Evolutionary conservation across 1,140 invertebrate genomes (phyloP), one percentile per base, ranked within the genome.

Genomic region (Heliconius melpomene): DNA sequence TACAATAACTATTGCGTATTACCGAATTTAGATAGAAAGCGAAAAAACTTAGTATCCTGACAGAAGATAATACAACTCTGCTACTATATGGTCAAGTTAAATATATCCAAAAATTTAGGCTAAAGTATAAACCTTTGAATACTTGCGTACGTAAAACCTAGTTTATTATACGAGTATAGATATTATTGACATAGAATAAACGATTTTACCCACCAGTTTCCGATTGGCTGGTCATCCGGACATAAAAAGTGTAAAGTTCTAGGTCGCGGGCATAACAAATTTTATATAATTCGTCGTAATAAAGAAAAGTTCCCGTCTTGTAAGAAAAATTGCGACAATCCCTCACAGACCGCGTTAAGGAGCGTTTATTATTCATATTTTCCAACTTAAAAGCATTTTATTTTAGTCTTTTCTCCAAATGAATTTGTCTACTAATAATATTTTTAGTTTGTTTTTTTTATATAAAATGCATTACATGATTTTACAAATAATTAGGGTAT

Each of bases 321-420:
- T 29, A 52, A 29, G 73, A 74, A 50, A 54, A 74, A 74, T 74
- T 20, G 46, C 26, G n/a, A 74, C 50, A 50, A 52, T 74, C 26
- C 73, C 40, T 74, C 46, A 50, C 40, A 18, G 73, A 32, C 29
- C 73, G 16, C 46, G 23, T 74, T 54, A 74, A 74, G 23, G n/a
- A 74, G 72, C 40, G 13, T 46, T 74, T 74, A 74, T 54, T 74
- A 74, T 54, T 54, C 73, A 74, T 74, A 52, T 74, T 74, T 36
- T 74, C 46, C 16, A 32, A 52, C 38, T 74, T 74, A 52, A 74
- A 74, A 74, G 46, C 50, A 29, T 74, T 74, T 50, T n/a, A 29
- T 74, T 74, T 50, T n/a, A 50, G 73, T 74, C 73, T 29, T 74
- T 74, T 29, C 23, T 54, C 23, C 13, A 74, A 66, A 52, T 26